Evolutionary conservation across 2,797 vertebrate genomes (phyloP), one percentile per base, ranked within the genome.

Genomic region (Holocentrus rufus): DNA sequence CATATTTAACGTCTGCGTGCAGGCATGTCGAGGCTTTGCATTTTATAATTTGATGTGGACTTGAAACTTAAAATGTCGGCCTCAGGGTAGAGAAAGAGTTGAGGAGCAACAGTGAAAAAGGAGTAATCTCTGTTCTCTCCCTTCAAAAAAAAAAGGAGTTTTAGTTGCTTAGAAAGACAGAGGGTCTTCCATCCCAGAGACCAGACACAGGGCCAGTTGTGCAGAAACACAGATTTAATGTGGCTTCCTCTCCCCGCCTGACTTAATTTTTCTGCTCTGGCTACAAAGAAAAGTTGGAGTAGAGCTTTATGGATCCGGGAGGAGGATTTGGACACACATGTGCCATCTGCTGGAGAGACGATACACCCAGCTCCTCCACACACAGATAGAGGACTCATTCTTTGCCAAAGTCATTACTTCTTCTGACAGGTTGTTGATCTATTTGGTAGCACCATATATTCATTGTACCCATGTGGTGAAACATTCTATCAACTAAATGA

Each of bases 161-260:
- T 77, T 62, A 50, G 76, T 50, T 67, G 78, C 62, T 70, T 85
- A 79, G 66, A 74, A 46, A 64, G 73, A 83, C 68, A 87, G 58
- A 84, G 78, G 65, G 58, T 89, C 87, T 89, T 91, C 85, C 80
- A 91, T 90, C 88, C 78, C 72, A 85, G 82, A 88, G 89, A 90
- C 74, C 88, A 93, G 88, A 93, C 93, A 94, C 91, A 93, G 90
- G 91, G 88, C 93, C 92, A 93, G 93, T 93, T 94, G 93, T 94
- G 93, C 94, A 94, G 93, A 94, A 94, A 93, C 92, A 93, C 93
- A 93, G 93, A 95, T 94, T 94, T 95, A 93, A 94, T 93, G 90
- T 92, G 89, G 92, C 93, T 94, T 93, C 93, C 94, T 95, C 92
- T 93, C 92, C 93, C 93, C 93, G 92, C 93, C 93, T 93, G 93